Percentiles rank a stretch among this genome's conserved stretches.
Evolutionary conservation across 1,140 invertebrate genomes (phyloP).

Genomic region (Hesperophylax magnus): DNA sequence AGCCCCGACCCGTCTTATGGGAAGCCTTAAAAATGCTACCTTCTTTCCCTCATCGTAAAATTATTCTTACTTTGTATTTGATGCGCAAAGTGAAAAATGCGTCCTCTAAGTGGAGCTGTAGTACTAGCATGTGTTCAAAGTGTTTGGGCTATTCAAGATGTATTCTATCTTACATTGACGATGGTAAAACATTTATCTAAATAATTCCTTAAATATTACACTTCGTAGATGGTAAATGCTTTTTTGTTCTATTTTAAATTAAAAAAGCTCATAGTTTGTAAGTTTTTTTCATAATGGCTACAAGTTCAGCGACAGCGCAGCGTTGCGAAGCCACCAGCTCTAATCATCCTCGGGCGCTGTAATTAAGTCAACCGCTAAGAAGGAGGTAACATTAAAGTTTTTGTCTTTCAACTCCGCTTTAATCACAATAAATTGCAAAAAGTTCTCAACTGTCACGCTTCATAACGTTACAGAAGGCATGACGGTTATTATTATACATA

Average conservation of each 20-base stretch:
- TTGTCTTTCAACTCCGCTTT: conserved; percentile 37
- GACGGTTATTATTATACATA: conserved; percentile 53
- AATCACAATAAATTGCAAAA: conserved; percentile 47
- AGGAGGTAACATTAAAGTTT: conserved; percentile 34
- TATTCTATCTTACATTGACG: no score
- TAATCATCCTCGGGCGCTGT: conserved; percentile 34
- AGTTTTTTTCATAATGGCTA: no score
- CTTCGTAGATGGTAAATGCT: no score
- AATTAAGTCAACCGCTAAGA: conserved; percentile 46
- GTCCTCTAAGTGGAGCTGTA: not conserved
- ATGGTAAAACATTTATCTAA: no score
- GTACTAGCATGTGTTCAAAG: no score
- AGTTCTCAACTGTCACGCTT: conserved; percentile 52
- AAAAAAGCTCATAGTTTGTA: no score
- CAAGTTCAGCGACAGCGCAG: no score
- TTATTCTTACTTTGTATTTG: conserved; percentile 39
- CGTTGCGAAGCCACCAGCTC: not conserved
- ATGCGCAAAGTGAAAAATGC: conserved; percentile 29
- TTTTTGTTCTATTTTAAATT: no score
- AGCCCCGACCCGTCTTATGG: conserved; percentile 32
- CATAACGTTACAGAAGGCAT: conserved; percentile 49
- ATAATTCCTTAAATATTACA: no score
- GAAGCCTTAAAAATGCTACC: conserved; percentile 11
- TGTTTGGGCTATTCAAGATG: no score
- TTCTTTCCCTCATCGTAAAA: conserved; percentile 8